Evolutionary conservation across 2,113 vertebrate genomes (phyloP).

Genomic region (cat (Felis catus)): DNA sequence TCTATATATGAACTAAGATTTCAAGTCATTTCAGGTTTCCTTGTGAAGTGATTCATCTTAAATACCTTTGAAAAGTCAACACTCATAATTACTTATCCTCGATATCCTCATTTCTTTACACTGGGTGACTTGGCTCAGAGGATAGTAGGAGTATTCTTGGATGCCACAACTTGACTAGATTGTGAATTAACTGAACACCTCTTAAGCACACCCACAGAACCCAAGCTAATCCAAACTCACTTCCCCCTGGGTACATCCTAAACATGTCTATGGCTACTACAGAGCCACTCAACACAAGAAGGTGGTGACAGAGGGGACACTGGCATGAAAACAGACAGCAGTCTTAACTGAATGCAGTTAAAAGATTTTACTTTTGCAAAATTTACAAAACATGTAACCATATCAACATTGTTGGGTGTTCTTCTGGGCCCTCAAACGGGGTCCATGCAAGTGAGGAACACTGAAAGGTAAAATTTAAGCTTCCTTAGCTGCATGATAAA

Average conservation of each 20-base stretch:
- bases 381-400: not conserved
- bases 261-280: not conserved
- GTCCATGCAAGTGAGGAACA: not conserved
- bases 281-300: not conserved
- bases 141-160: not conserved
- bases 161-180: not conserved
- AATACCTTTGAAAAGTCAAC: not conserved
- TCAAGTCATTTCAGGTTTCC: not conserved
- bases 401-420: not conserved
- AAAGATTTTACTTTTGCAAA: not conserved
- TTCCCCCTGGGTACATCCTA: not conserved
- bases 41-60: not conserved
- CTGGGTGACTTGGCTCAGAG: not conserved
- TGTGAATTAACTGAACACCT: not conserved
- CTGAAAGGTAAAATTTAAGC: not conserved
- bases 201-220: not conserved
- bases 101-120: not conserved
- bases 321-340: not conserved
- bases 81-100: not conserved
- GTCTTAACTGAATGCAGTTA: not conserved
- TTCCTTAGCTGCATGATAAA: not conserved
- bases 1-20: not conserved
- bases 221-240: not conserved
- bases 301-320: not conserved
- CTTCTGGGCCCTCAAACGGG: not conserved